These are phyloP conservation scores for Eutolmus rufibarbis DNA, from an alignment of 2,888 invertebrate genomes.

Conservation along the genomic window DNA sequence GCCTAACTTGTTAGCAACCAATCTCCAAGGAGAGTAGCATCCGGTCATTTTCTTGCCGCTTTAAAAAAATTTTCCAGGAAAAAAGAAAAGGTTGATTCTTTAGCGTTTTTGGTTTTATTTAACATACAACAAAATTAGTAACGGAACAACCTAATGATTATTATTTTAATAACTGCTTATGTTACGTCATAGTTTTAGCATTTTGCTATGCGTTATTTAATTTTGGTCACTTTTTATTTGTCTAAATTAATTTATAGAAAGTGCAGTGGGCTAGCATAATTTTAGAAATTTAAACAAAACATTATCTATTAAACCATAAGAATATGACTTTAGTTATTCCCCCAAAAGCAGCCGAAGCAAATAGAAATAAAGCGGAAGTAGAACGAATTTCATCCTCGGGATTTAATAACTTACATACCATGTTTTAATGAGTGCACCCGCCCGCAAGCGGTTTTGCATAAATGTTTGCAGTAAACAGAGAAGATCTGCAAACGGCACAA, in stretches of 20 bases:
- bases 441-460: background rate
- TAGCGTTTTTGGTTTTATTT: slow-evolving; percentile 44
- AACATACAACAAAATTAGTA: slow-evolving; percentile 38
- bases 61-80: slow-evolving; percentile 50
- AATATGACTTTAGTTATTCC: background rate
- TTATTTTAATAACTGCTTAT: background rate
- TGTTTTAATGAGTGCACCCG: no score
- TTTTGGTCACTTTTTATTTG: background rate
- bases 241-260: background rate
- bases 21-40: slow-evolving; percentile 91
- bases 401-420: background rate
- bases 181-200: background rate
- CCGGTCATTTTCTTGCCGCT: slow-evolving; percentile 74
- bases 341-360: background rate
- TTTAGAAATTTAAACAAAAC: background rate
- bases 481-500: background rate
- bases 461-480: background rate
- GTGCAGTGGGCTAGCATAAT: background rate
- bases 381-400: background rate
- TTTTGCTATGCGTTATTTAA: background rate
- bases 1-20: slow-evolving; percentile 92
- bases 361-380: background rate
- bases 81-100: slow-evolving; percentile 47
- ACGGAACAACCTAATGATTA: background rate
- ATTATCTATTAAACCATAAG: background rate